These are phyloP conservation scores for Herpetotheres cachinnans DNA, from an alignment of 2,113 vertebrate genomes.

Conservation along the genomic window DNA sequence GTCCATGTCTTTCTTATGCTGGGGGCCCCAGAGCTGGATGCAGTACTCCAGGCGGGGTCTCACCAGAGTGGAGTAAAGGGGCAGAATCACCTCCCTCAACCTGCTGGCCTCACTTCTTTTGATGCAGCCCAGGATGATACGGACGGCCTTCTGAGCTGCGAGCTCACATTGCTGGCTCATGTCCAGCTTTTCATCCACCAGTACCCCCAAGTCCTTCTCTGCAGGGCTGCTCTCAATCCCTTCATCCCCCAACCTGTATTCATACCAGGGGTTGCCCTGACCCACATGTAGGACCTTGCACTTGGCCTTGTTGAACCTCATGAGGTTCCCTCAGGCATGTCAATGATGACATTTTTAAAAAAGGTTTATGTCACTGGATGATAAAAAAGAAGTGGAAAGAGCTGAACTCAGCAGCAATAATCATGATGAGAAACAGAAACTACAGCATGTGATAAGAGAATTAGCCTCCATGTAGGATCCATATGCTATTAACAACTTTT, in stretches of 20 bases:
- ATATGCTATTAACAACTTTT: not conserved
- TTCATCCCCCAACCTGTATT: not conserved
- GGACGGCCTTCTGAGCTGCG: not conserved
- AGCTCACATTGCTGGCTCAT: not conserved
- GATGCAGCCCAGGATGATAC: not conserved
- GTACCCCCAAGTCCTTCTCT: not conserved
- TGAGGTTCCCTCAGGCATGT: not conserved
- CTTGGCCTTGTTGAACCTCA: not conserved
- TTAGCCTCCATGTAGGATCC: not conserved
- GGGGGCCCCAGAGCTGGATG: not conserved
- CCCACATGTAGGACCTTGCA: not conserved
- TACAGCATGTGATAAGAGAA: not conserved
- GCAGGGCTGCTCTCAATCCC: not conserved
- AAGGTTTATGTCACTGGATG: not conserved
- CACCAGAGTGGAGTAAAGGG: not conserved
- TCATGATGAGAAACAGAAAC: not conserved
- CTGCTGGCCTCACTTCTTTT: accelerated
- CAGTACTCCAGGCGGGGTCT: not conserved
- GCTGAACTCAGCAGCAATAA: not conserved
- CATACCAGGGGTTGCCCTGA: not conserved
- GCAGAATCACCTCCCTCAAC: not conserved
- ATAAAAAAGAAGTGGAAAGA: not conserved
- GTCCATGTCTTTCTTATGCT: not conserved
- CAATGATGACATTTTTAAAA: not conserved
- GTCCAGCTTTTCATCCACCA: not conserved